These are phyloP conservation scores for Epirrita christyi DNA, from an alignment of 2,888 invertebrate species.

Conservation along the genomic window DNA sequence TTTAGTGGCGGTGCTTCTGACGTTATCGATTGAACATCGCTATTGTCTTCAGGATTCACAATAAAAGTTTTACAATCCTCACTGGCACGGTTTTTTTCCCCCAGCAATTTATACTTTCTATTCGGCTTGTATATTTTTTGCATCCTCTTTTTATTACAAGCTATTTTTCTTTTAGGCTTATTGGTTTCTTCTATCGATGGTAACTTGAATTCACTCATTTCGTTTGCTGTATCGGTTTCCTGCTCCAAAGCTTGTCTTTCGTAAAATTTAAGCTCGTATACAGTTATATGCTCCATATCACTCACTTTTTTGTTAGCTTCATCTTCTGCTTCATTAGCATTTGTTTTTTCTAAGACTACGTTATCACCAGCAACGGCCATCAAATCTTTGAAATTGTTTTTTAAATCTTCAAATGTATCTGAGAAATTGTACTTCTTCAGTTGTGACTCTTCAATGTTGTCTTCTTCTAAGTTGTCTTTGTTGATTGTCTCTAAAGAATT, in stretches of 20 bases:
- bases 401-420: conserved; percentile 66
- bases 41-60: conserved; percentile 59
- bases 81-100: conserved; percentile 58
- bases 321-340: conserved; percentile 37
- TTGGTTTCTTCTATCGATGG: conserved; percentile 69
- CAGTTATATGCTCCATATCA: conserved; percentile 75
- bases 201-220: conserved; percentile 53
- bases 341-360: conserved; percentile 35
- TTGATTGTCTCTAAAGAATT: conserved; percentile 69
- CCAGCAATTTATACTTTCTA: conserved; percentile 61
- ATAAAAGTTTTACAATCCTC: conserved; percentile 70
- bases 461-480: conserved; percentile 39
- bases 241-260: conserved; percentile 44
- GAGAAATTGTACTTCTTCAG: conserved; percentile 57
- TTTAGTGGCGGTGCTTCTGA: conserved; percentile 75
- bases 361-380: conserved; percentile 54
- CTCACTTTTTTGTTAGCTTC: conserved; percentile 53
- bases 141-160: conserved; percentile 56
- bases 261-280: conserved; percentile 66
- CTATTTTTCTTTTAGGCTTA: conserved; percentile 52
- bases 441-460: conserved; percentile 19
- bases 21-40: conserved; percentile 63
- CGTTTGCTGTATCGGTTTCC: conserved; percentile 10
- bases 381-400: conserved; percentile 66
- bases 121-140: conserved; percentile 60